A percentile compares a stretch with the other conserved stretches of the same genome.
These are phyloP conservation scores for Fistularia commersonii DNA, from an alignment of 2,797 vertebrate species.

Conservation along the genomic window DNA sequence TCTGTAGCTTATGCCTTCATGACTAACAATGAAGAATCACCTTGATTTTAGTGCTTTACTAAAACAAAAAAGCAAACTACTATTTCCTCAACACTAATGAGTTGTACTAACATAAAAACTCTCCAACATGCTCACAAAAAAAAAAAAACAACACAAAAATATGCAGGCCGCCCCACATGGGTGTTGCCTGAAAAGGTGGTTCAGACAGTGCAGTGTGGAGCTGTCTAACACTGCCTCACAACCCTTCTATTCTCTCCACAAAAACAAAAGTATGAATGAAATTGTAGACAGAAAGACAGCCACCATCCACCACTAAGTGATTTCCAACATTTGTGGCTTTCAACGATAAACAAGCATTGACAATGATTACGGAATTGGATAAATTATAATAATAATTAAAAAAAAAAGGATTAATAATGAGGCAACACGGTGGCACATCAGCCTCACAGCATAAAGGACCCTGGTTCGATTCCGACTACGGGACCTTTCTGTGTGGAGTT, in stretches of 20 bases:
- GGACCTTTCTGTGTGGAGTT: too few species aligned
- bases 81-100: too few species aligned
- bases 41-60: constrained; percentile 11
- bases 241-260: constrained; percentile 9
- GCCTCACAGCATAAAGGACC: too few species aligned
- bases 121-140: neutral
- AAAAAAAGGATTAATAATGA: too few species aligned
- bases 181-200: constrained; percentile 17
- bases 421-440: too few species aligned
- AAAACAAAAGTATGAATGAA: constrained; percentile 19
- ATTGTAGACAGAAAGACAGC: neutral
- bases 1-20: constrained; percentile 22
- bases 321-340: too few species aligned
- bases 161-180: constrained; percentile 25
- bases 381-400: too few species aligned
- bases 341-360: too few species aligned
- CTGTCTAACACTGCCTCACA: constrained; percentile 10
- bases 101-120: constrained; percentile 3
- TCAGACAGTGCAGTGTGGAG: constrained; percentile 9
- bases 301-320: neutral
- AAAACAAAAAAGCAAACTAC: too few species aligned
- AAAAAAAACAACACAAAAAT: constrained; percentile 6
- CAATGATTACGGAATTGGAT: too few species aligned
- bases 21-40: constrained; percentile 26
- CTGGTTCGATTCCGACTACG: too few species aligned